phyloP scores from a whole-genome alignment of 2,888 invertebrate genomes.

The Ichneumoninae sp. region DNA sequence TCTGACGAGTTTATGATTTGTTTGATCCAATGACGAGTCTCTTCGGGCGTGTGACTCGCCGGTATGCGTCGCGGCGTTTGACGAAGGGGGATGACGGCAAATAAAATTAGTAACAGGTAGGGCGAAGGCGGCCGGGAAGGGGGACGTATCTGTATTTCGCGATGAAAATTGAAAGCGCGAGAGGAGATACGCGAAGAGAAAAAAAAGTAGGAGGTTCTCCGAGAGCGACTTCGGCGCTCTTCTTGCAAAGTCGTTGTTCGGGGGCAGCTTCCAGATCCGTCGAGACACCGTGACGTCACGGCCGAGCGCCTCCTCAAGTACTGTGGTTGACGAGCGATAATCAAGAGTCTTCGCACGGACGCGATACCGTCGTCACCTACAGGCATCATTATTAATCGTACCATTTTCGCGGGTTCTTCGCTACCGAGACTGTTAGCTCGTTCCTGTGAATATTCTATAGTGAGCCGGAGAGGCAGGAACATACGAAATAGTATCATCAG shows the following conservation, averaged over 20 bases:
- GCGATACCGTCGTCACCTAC: conserved; percentile 50
- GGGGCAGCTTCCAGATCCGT: conserved; percentile 24
- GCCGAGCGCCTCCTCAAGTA: conserved; percentile 60
- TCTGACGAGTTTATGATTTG: conserved; percentile 59
- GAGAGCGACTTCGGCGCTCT: neutral
- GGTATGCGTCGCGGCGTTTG: conserved; percentile 35
- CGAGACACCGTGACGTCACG: conserved; percentile 44
- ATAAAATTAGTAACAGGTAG: conserved; percentile 5
- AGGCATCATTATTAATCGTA: conserved; percentile 31
- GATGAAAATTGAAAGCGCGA: neutral
- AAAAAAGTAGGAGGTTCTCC: neutral
- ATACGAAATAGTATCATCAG: neutral
- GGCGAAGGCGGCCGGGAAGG: neutral
- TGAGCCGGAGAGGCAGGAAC: neutral
- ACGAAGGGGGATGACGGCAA: conserved; percentile 15
- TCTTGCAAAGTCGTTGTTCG: conserved; percentile 9
- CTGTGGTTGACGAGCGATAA: conserved; percentile 47
- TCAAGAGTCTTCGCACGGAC: conserved; percentile 59
- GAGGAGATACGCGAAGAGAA: neutral
- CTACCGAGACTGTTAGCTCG: neutral
- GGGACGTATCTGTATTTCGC: neutral
- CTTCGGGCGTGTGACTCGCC: conserved; percentile 4
- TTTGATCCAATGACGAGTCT: conserved; percentile 49
- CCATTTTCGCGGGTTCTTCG: conserved; percentile 1
- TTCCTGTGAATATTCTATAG: conserved; percentile 7